Evolutionary conservation across 53 echinoderm and acorn worm genomes (phyloP).

Genomic region (Echinometra lucunter): DNA sequence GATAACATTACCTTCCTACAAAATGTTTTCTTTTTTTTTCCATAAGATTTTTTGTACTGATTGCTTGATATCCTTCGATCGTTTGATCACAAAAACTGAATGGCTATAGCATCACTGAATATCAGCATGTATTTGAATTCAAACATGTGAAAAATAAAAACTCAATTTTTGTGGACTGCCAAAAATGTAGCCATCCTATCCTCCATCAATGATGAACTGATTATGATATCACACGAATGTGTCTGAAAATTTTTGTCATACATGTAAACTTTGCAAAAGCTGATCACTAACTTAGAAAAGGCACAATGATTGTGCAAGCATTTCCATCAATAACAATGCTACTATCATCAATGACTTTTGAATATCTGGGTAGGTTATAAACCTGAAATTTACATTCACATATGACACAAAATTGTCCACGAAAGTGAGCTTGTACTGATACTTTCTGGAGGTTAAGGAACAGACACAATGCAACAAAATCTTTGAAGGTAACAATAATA

Average conservation of each 20-base stretch:
- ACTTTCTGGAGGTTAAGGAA: conserved; percentile 22
- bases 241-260: not conserved
- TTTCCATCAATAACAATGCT: not conserved
- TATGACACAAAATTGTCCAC: not conserved
- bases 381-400: conserved; percentile 28
- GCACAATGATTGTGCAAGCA: not conserved
- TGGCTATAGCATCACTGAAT: not conserved
- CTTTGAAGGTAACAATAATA: not conserved
- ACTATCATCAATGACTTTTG: not conserved
- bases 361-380: not conserved
- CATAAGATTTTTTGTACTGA: no score
- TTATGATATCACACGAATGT: not conserved
- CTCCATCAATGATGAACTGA: not conserved
- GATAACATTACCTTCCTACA: not conserved
- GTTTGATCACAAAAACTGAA: not conserved
- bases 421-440: conserved; percentile 21
- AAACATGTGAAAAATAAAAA: not conserved
- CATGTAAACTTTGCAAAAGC: not conserved
- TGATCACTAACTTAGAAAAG: not conserved
- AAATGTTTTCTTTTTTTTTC: no score
- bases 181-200: not conserved
- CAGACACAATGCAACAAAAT: conserved; percentile 44
- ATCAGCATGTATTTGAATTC: conserved; percentile 41
- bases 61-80: no score
- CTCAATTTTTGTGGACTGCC: not conserved